Evolutionary conservation across 2,888 invertebrate genomes (phyloP).

Genomic region (Harpalus rubripes): DNA sequence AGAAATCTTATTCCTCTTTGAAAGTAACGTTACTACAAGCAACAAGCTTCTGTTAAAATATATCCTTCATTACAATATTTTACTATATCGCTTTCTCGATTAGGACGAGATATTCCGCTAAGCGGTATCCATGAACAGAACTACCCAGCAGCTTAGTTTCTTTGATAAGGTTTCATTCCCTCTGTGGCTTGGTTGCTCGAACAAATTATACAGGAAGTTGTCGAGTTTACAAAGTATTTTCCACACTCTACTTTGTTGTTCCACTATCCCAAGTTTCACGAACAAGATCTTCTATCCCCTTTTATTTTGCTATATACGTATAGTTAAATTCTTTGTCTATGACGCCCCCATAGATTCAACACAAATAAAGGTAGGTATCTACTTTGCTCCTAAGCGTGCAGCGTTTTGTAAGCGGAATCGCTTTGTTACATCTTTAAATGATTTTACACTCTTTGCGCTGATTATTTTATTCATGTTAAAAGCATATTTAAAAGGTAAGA

Average conservation of each 20-base stretch:
- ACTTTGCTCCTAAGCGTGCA: neutral
- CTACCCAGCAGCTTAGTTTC: conserved; percentile 58
- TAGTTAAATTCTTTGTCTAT: conserved; percentile 49
- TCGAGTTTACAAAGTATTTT: conserved; percentile 60
- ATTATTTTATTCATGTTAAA: no score
- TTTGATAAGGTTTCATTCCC: conserved; percentile 63
- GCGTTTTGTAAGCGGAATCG: conserved; percentile 1
- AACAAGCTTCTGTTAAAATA: no score
- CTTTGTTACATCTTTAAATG: neutral
- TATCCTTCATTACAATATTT: no score
- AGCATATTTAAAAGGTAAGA: no score
- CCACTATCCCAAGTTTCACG: conserved; percentile 55
- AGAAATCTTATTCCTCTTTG: no score
- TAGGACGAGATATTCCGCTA: conserved; percentile 30
- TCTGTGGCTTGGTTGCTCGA: conserved; percentile 62
- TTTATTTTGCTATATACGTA: conserved; percentile 40
- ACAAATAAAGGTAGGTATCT: conserved; percentile 7
- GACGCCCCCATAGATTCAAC: conserved; percentile 45
- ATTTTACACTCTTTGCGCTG: neutral
- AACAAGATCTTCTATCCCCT: conserved; percentile 19
- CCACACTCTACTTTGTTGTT: conserved; percentile 53
- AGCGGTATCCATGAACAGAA: conserved; percentile 21
- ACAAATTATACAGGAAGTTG: conserved; percentile 58
- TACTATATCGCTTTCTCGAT: neutral
- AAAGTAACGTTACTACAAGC: no score